Percentiles rank a stretch among this genome's conserved stretches.
Conservation (phyloP, 2,797 vertebrate species). For the Rhinatrema bivittatum region DNA sequence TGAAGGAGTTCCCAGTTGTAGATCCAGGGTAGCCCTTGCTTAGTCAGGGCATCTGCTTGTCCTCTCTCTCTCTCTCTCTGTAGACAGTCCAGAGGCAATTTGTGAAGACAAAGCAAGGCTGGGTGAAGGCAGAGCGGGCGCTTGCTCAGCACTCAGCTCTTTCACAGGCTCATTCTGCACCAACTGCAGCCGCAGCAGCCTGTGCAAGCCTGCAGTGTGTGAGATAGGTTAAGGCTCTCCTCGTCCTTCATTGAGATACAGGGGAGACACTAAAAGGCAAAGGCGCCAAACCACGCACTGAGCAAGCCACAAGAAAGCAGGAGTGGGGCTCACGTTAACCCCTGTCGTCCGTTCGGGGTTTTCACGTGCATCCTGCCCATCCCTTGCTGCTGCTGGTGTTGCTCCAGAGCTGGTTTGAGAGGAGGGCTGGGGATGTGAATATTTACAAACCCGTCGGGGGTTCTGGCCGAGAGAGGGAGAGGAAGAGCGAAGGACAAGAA, state of each 20-base stretch:
- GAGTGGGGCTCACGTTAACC: conserved; percentile 15
- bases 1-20: conserved; percentile 39
- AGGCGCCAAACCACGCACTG: conserved; percentile 25
- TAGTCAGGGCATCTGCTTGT: conserved; percentile 37
- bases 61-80: conserved; percentile 25
- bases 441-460: too few relatives aligned
- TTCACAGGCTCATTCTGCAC: conserved; percentile 49
- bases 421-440: too few relatives aligned
- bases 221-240: conserved; percentile 23
- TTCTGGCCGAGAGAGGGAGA: conserved; percentile 7
- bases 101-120: conserved; percentile 27
- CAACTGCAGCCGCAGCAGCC: conserved; percentile 49
- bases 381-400: too few relatives aligned
- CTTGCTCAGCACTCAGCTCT: conserved; percentile 16
- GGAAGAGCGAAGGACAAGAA: conserved; percentile 20
- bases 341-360: too few relatives aligned
- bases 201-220: conserved; percentile 25
- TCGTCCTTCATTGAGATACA: conserved; percentile 31
- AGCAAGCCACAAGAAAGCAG: conserved; percentile 11
- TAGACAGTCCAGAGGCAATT: conserved; percentile 26
- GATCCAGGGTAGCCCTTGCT: conserved; percentile 48
- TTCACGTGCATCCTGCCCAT: too few relatives aligned
- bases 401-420: too few relatives aligned
- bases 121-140: conserved; percentile 13
- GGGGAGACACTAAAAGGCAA: conserved; percentile 12